Conservation (phyloP, 2,888 invertebrate species). For the Globia sparganii region DNA sequence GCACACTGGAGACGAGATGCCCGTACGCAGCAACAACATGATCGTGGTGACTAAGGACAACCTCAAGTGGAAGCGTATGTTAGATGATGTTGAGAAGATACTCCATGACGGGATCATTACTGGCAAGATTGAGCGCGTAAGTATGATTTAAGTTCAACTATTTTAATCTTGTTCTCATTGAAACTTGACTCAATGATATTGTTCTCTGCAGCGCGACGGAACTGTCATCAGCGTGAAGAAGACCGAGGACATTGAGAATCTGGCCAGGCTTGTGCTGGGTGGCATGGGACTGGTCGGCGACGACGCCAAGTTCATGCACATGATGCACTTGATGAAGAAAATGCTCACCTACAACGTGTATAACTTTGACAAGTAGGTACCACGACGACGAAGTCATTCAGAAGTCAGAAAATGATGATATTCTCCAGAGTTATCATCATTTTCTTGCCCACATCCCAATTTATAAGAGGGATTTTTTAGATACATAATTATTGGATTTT, state of each 20-base stretch:
- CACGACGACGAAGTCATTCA: no score
- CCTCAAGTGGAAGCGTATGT: conserved; percentile 74
- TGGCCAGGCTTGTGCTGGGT: conserved; percentile 92
- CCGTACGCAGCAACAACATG: conserved; percentile 87
- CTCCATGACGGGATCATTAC: conserved; percentile 87
- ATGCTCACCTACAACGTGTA: conserved; percentile 81
- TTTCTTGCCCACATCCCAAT: neutral
- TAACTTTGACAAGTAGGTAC: conserved; percentile 84
- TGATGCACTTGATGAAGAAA: conserved; percentile 81
- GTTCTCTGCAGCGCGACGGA: conserved; percentile 87
- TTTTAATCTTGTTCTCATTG: neutral
- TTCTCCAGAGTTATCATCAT: no score
- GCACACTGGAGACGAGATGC: conserved; percentile 90
- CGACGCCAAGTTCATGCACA: conserved; percentile 89
- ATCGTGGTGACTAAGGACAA: conserved; percentile 76
- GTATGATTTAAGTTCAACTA: conserved; percentile 55
- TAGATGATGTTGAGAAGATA: conserved; percentile 87
- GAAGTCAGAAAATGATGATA: no score
- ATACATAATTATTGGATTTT: neutral
- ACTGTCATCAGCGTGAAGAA: conserved; percentile 91
- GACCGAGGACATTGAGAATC: conserved; percentile 92
- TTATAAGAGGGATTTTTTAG: neutral
- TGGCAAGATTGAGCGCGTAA: conserved; percentile 83
- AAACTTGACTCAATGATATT: neutral
- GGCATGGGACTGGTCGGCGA: conserved; percentile 90